phyloP scores from a whole-genome alignment of 2,888 invertebrate genomes.

The Alloscopus bannaensis region DNA sequence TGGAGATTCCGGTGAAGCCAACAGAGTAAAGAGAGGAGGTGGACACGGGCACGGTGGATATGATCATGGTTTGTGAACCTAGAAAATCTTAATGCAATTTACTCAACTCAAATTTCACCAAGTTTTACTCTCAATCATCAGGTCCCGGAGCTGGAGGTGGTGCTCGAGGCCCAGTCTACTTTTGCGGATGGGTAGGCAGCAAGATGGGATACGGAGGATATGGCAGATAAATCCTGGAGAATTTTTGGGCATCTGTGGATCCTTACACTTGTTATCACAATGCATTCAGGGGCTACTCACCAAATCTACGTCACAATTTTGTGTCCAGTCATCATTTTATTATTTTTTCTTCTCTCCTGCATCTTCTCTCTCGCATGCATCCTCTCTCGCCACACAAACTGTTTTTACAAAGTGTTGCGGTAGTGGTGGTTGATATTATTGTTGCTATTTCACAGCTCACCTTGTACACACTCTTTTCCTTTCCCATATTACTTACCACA shows the following conservation, averaged over 20 bases:
- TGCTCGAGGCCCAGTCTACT: constrained; percentile 56
- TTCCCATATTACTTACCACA: too few species aligned
- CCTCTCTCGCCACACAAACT: not conserved
- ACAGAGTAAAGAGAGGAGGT: constrained; percentile 58
- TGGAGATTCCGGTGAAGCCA: constrained; percentile 55
- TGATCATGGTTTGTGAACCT: constrained; percentile 39
- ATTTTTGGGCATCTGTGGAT: not conserved
- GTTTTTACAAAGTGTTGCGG: too few species aligned
- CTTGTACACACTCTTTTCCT: too few species aligned
- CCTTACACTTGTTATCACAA: not conserved
- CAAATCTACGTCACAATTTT: not conserved
- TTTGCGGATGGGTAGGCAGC: constrained; percentile 52
- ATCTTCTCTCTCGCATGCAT: not conserved
- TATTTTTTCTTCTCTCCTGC: too few species aligned
- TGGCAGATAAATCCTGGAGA: constrained; percentile 32
- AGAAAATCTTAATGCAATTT: not conserved
- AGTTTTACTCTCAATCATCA: not conserved
- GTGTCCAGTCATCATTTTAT: not conserved
- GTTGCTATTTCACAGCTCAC: too few species aligned
- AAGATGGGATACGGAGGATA: constrained; percentile 56
- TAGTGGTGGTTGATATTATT: too few species aligned
- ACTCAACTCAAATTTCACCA: not conserved
- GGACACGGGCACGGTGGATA: constrained; percentile 50
- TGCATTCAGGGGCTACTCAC: not conserved
- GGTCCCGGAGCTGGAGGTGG: constrained; percentile 60